Evolutionary conservation across 2,797 vertebrate genomes (phyloP).

Genomic region (Pristis pectinata): DNA sequence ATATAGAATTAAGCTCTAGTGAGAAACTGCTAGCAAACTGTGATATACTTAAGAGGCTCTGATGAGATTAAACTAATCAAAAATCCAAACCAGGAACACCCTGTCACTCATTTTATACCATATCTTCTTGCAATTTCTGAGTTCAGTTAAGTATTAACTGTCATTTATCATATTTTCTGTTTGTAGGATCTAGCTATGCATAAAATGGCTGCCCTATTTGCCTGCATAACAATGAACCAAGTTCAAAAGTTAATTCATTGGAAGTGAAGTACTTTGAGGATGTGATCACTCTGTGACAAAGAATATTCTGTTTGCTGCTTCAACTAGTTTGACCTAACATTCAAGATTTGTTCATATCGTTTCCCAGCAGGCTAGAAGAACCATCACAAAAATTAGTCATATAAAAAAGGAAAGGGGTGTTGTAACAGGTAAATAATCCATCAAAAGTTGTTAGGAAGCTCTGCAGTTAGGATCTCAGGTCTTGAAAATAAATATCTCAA

Average conservation of each 20-base stretch:
- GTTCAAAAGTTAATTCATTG: not conserved
- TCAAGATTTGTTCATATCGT: not conserved
- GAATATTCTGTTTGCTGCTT: not conserved
- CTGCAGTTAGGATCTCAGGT: not conserved
- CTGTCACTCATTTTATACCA: too few relatives aligned
- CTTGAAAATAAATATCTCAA: slow-evolving; percentile 15
- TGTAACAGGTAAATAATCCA: slow-evolving; percentile 4
- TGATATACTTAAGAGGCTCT: not conserved
- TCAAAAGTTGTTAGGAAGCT: not conserved
- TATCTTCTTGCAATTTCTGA: not conserved
- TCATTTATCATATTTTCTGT: not conserved
- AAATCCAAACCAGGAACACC: not conserved
- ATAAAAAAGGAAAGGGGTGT: not conserved
- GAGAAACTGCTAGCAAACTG: not conserved
- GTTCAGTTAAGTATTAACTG: not conserved
- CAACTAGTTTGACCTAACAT: not conserved
- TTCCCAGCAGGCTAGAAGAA: not conserved
- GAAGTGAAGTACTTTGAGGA: not conserved
- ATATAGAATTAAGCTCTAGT: not conserved
- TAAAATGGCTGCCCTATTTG: not conserved
- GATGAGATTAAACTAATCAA: not conserved
- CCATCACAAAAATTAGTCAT: not conserved
- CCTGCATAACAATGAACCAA: not conserved
- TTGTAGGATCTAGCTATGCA: not conserved
- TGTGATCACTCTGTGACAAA: not conserved